Conservation (phyloP, 2,888 invertebrate genomes). For the Cactoblastis cactorum region DNA sequence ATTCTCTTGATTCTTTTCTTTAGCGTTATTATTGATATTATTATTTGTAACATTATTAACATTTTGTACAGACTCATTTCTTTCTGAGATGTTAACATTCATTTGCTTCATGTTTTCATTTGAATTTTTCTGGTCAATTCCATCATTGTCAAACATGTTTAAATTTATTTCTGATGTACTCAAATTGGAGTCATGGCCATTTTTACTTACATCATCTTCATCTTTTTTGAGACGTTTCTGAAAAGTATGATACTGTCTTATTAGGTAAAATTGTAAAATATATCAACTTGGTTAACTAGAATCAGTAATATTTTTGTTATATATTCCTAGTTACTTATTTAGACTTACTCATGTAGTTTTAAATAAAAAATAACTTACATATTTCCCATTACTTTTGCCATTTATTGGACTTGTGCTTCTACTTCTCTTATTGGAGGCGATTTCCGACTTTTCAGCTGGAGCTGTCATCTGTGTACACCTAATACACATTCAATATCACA, state of each 20-base stretch:
- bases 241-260: conserved; percentile 17
- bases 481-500: background rate
- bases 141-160: background rate
- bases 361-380: background rate
- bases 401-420: conserved; percentile 9
- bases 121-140: background rate
- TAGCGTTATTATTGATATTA: background rate
- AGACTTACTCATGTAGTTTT: too few relatives aligned
- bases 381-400: conserved; percentile 14
- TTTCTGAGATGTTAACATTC: conserved; percentile 5
- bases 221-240: conserved; percentile 48
- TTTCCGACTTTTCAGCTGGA: background rate
- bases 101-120: conserved; percentile 2
- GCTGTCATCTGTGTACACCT: background rate
- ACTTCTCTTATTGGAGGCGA: conserved; percentile 3
- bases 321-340: too few relatives aligned
- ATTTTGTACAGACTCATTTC: conserved; percentile 14
- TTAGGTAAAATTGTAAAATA: background rate
- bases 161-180: background rate
- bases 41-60: conserved; percentile 5
- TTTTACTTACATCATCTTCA: conserved; percentile 18
- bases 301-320: too few relatives aligned
- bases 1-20: background rate
- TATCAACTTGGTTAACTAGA: too few relatives aligned
- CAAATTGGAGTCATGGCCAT: conserved; percentile 9